Conservation (phyloP, 2,888 invertebrate genomes). For the Eupithecia dodoneata region DNA sequence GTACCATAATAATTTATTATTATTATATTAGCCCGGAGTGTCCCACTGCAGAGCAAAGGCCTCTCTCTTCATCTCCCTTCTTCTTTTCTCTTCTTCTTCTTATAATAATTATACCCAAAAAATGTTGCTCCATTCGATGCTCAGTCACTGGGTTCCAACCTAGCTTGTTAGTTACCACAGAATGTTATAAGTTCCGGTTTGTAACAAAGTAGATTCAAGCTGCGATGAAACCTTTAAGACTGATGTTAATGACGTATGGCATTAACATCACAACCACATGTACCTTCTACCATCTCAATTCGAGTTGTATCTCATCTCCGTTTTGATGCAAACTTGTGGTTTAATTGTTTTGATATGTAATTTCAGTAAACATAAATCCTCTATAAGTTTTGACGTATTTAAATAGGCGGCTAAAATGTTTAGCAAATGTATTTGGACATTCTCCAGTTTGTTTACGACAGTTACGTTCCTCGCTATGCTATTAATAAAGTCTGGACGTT, state of each 20-base stretch:
- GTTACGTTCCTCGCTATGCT: slow-evolving; percentile 46
- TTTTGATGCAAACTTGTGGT: background rate
- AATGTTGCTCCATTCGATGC: background rate
- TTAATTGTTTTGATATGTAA: background rate
- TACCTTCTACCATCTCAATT: background rate
- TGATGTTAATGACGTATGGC: background rate
- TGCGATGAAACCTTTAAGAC: background rate
- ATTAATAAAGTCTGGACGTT: slow-evolving; percentile 56
- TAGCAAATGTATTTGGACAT: slow-evolving; percentile 60
- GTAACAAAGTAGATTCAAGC: background rate
- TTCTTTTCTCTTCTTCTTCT: too few species aligned
- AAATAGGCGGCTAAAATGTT: slow-evolving; percentile 16
- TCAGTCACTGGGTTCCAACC: background rate
- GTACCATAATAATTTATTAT: too few species aligned
- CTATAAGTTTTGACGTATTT: background rate
- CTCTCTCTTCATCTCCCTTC: too few species aligned
- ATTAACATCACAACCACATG: background rate
- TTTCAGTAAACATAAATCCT: background rate
- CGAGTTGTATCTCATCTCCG: background rate
- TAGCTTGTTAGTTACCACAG: background rate
- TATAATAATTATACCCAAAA: background rate
- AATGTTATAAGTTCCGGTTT: background rate
- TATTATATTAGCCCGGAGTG: too few species aligned
- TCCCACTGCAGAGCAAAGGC: too few species aligned
- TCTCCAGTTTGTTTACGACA: slow-evolving; percentile 70